Evolutionary conservation across 2,113 vertebrate species (phyloP).

Genomic region (Bubo scandiacus): DNA sequence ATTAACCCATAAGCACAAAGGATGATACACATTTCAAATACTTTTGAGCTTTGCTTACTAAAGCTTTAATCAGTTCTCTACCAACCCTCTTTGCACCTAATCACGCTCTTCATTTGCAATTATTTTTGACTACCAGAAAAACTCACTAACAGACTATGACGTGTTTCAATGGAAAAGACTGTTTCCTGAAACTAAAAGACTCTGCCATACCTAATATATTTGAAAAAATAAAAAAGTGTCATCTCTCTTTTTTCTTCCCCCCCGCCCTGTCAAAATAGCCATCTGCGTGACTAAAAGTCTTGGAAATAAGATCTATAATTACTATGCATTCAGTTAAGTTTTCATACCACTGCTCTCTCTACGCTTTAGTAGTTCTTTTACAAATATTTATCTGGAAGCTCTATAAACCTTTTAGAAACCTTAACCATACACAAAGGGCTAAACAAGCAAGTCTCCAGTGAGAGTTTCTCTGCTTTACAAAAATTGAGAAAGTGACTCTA

Average conservation of each 20-base stretch:
- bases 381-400: slow-evolving; percentile 3
- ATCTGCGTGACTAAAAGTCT: background rate
- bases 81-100: background rate
- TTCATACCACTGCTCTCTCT: background rate
- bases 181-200: background rate
- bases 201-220: background rate
- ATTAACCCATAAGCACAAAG: background rate
- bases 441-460: background rate
- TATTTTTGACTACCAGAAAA: background rate
- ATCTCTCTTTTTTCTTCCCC: background rate
- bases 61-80: background rate
- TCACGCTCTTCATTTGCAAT: background rate
- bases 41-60: background rate
- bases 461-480: background rate
- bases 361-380: background rate
- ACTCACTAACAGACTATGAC: rapidly evolving
- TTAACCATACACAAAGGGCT: background rate
- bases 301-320: background rate
- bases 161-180: background rate
- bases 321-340: background rate
- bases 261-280: background rate
- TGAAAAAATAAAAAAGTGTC: rapidly evolving
- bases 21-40: rapidly evolving
- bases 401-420: background rate
- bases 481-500: background rate